Evolutionary conservation across 2,888 invertebrate species (phyloP).

Genomic region (Bellardia bayeri): DNA sequence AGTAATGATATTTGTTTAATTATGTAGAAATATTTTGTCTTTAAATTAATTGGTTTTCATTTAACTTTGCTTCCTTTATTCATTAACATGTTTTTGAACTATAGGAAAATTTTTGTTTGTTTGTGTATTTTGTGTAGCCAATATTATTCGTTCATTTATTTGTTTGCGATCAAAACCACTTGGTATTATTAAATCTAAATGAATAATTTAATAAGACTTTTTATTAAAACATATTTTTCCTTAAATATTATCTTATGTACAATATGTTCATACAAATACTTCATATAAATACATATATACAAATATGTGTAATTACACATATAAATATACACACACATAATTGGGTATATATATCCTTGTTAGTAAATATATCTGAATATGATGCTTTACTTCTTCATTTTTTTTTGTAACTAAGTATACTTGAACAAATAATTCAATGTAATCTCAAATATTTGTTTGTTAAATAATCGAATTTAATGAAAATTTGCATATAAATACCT

Average conservation of each 20-base stretch:
- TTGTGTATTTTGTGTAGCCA: not conserved
- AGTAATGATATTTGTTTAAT: slow-evolving; percentile 36
- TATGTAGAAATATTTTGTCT: slow-evolving; percentile 21
- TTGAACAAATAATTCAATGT: slow-evolving; percentile 58
- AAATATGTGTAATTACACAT: not conserved
- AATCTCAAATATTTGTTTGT: slow-evolving; percentile 68
- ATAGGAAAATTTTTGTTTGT: slow-evolving; percentile 42
- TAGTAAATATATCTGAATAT: not conserved
- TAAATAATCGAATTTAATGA: slow-evolving; percentile 63
- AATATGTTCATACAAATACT: not conserved
- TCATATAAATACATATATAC: not conserved
- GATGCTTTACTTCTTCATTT: not conserved
- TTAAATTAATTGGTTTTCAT: slow-evolving; percentile 15
- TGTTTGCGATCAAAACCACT: slow-evolving; percentile 15
- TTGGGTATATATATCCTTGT: not conserved
- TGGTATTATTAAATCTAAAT: slow-evolving; percentile 33
- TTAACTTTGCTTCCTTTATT: not conserved
- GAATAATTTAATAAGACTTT: slow-evolving; percentile 9
- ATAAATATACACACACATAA: not conserved
- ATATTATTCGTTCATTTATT: not conserved
- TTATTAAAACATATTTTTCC: slow-evolving; percentile 44
- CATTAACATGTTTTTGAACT: slow-evolving; percentile 27
- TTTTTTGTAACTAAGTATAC: slow-evolving; percentile 9
- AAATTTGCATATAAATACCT: slow-evolving; percentile 63
- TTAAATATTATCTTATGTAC: not conserved